A percentile compares a stretch with the other conserved stretches of the same genome.
Evolutionary conservation across 2,888 invertebrate genomes (phyloP).

Genomic region (Pachymerium ferrugineum): DNA sequence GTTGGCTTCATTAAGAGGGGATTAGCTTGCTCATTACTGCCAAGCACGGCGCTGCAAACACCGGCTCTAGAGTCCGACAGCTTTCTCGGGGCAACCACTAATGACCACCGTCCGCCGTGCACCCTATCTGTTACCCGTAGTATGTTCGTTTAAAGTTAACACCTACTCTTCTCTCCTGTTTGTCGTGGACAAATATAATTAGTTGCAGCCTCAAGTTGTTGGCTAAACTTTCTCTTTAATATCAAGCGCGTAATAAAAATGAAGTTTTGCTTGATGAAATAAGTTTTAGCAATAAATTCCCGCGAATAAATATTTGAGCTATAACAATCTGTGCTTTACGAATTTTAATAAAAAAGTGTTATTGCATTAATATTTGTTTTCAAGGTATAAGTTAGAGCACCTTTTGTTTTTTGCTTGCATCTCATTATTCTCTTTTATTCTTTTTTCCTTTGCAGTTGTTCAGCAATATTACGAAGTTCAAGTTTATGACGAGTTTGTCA

Average conservation of each 20-base stretch:
- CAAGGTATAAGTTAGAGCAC: too few species aligned
- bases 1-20: conserved; percentile 17
- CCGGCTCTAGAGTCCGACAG: background rate
- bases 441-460: conserved; percentile 41
- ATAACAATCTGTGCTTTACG: too few species aligned
- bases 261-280: too few species aligned
- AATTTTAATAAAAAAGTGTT: background rate
- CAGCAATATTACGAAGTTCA: conserved; percentile 47
- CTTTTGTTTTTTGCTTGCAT: too few species aligned
- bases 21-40: conserved; percentile 5
- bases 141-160: conserved; percentile 5
- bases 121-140: background rate
- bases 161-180: background rate
- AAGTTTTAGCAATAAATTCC: too few species aligned
- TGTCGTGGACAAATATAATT: background rate
- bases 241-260: too few species aligned
- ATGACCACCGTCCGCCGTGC: background rate
- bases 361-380: background rate
- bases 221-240: too few species aligned
- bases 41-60: conserved; percentile 1
- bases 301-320: too few species aligned
- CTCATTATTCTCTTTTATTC: background rate
- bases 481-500: conserved; percentile 49
- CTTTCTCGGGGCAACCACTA: conserved; percentile 10
- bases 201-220: background rate